Base-by-base conservation (phyloP, 2,113 vertebrate species). In the Craseonycteris thonglongyai region DNA sequence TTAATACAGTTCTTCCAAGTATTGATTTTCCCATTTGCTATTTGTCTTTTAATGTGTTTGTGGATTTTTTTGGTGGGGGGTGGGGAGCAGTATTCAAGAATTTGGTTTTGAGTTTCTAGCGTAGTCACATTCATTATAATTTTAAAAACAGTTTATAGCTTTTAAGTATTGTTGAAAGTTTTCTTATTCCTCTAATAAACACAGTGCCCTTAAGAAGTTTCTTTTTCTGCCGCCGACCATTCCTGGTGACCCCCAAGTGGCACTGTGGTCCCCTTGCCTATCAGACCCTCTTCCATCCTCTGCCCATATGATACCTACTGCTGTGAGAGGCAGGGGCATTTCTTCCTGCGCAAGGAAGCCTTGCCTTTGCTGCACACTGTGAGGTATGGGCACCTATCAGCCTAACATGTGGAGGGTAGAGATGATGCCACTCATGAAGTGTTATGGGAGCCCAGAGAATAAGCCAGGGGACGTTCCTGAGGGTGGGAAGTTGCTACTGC, bases 21-120 rank as follows among this genome's bases (percentile, higher is more conserved):
- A 81, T 82, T 56, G 47, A 33, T 91, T 82, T 86, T 35, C 22
- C 5, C 38, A 5, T 72, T 74, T 96, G 30, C 14, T 40, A 33
- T 30, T 63, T 63, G 22, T 88, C 65, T 81, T 79, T 90, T 61
- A 83, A 56, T 90, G 93, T 96, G 3, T 71, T 40, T 49, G 19
- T 76, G 28, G 1, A n/a, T 45, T 69, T 93, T 79, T 86, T 59
- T 22, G 12, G 49, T 56, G 51, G 9, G 54, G 18, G n/a, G 15
- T 35, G 18, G 16, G 2, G 21, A 28, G 15, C n/a, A n/a, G n/a
- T n/a, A n/a, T n/a, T n/a, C n/a, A n/a, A n/a, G n/a, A n/a, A n/a
- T n/a, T n/a, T n/a, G n/a, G n/a, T n/a, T n/a, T n/a, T n/a, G n/a
- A n/a, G n/a, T n/a, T n/a, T n/a, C n/a, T 54, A 54, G 30, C 66